These are phyloP conservation scores for Prochilodus magdalenae DNA, from an alignment of 2,113 vertebrate species.

Conservation along the genomic window DNA sequence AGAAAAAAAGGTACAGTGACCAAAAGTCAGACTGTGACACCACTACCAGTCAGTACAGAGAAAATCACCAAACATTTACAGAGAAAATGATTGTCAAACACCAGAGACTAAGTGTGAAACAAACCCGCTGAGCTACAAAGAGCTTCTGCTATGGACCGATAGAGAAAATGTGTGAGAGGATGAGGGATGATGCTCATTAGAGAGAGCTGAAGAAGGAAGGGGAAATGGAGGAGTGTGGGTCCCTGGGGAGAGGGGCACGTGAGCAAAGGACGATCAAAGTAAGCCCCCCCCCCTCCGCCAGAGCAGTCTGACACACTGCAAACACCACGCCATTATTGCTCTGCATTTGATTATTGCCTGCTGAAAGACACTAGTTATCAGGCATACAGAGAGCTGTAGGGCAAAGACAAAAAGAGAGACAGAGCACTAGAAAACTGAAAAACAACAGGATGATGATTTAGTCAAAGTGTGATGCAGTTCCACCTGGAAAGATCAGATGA, in stretches of 20 bases:
- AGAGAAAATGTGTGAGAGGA: slow-evolving; percentile 11
- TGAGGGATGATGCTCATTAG: slow-evolving; percentile 50
- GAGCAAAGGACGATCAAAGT: slow-evolving; percentile 48
- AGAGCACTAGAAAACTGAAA: background rate
- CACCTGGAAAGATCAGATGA: background rate
- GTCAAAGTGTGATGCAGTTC: background rate
- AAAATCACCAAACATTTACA: slow-evolving; percentile 14
- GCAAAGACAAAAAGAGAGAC: background rate
- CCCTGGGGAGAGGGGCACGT: slow-evolving; percentile 39
- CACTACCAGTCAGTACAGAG: background rate
- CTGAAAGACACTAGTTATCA: slow-evolving; percentile 33
- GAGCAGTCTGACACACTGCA: slow-evolving; percentile 37
- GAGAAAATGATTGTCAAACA: background rate
- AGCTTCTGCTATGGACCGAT: slow-evolving; percentile 3
- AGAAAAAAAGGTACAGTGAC: background rate
- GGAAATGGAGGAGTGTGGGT: slow-evolving; percentile 41
- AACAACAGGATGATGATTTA: background rate
- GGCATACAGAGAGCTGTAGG: slow-evolving; percentile 1
- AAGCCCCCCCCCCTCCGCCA: slow-evolving; percentile 21
- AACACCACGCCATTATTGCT: slow-evolving; percentile 37
- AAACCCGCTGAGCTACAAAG: slow-evolving; percentile 26
- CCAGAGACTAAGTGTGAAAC: slow-evolving; percentile 1
- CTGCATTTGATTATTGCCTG: slow-evolving; percentile 51
- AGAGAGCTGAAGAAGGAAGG: slow-evolving; percentile 29
- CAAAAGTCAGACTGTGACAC: background rate